These are phyloP conservation scores for Microhierax caerulescens DNA, from an alignment of 2,797 vertebrate species.

Conservation along the genomic window DNA sequence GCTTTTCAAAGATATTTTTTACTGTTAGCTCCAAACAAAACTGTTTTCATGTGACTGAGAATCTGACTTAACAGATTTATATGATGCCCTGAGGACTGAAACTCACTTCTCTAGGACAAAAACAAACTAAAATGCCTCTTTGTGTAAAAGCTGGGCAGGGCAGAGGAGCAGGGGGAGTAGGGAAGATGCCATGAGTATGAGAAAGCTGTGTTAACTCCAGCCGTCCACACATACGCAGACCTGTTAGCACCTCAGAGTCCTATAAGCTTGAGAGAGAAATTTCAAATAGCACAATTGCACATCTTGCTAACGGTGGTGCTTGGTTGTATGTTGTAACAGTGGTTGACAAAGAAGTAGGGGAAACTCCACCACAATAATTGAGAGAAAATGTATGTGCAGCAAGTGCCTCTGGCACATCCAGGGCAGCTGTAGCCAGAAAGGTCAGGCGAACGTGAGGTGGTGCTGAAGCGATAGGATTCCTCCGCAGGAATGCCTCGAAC, in stretches of 20 bases:
- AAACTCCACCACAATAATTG: background rate
- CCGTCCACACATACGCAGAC: background rate
- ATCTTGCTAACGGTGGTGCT: constrained; percentile 1
- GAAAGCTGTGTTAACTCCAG: background rate
- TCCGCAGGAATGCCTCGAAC: background rate
- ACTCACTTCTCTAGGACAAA: background rate
- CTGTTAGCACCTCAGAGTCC: background rate
- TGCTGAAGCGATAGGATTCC: background rate
- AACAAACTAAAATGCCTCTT: background rate
- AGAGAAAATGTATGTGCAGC: background rate
- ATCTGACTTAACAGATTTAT: background rate
- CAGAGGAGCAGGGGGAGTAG: background rate
- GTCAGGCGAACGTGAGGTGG: background rate
- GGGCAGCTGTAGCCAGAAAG: background rate
- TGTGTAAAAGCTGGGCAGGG: background rate
- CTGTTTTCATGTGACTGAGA: background rate
- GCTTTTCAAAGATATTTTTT: background rate
- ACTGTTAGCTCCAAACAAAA: background rate
- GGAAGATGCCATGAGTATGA: background rate
- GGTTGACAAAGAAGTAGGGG: constrained; percentile 51
- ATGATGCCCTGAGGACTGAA: background rate
- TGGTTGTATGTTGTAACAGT: constrained; percentile 15
- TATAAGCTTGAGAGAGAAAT: background rate
- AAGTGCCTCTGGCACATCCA: background rate
- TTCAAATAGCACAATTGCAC: background rate